Percentiles rank a stretch among this genome's conserved stretches.
These are phyloP conservation scores for Desmodus rotundus DNA, from an alignment of 2,113 vertebrate genomes.

Conservation along the genomic window DNA sequence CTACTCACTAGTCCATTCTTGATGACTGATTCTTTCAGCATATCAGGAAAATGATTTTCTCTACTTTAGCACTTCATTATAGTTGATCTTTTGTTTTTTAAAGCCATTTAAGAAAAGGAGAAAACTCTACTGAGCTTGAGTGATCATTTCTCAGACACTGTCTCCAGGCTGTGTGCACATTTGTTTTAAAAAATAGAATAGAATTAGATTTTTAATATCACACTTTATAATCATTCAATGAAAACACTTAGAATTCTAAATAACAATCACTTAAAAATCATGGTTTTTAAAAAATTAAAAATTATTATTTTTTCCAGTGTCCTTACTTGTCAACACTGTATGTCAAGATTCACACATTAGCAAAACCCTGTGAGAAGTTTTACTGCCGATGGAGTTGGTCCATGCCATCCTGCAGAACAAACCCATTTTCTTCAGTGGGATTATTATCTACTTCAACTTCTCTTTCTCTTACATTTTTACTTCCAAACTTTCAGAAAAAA, in stretches of 20 bases:
- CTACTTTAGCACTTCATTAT: neutral
- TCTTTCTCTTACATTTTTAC: constrained; percentile 27
- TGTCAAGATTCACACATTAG: constrained; percentile 1
- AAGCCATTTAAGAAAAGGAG: neutral
- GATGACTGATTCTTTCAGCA: neutral
- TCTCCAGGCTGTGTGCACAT: neutral
- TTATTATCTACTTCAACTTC: neutral
- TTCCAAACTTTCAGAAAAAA: neutral
- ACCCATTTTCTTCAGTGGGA: neutral
- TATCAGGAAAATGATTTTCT: too few relatives aligned
- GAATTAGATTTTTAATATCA: neutral
- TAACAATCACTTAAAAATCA: constrained; percentile 21
- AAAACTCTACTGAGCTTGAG: neutral
- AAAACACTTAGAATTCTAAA: neutral
- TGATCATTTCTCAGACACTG: neutral
- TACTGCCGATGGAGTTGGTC: neutral
- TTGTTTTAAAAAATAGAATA: constrained; percentile 14
- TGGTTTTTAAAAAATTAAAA: neutral
- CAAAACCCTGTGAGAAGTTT: neutral
- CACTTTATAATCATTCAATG: constrained; percentile 30
- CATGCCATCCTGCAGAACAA: neutral
- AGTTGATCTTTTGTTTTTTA: constrained; percentile 4
- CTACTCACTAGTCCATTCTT: neutral
- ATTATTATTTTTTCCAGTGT: neutral
- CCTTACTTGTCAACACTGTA: constrained; percentile 23